phyloP scores from a whole-genome alignment of 2,888 invertebrate genomes.

The Bellardia bayeri region DNA sequence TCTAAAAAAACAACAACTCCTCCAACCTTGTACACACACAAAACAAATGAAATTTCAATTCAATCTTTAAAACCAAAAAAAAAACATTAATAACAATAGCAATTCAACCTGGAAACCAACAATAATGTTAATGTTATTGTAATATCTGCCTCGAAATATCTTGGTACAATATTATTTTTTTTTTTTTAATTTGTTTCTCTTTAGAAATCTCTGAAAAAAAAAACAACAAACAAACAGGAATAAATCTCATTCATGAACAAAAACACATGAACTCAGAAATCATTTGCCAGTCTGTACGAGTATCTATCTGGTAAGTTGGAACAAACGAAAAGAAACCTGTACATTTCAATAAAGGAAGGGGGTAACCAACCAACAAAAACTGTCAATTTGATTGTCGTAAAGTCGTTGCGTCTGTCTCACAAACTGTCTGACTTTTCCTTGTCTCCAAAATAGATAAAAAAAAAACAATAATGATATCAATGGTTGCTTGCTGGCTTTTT shows the following conservation, averaged over 20 bases:
- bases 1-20: slow-evolving; percentile 67
- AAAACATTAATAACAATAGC: slow-evolving; percentile 62
- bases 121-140: slow-evolving; percentile 60
- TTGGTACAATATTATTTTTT: slow-evolving; percentile 7
- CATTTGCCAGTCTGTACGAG: slow-evolving; percentile 36
- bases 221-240: slow-evolving; percentile 55
- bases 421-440: slow-evolving; percentile 45
- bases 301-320: slow-evolving; percentile 8
- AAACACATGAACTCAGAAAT: slow-evolving; percentile 30
- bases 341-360: slow-evolving; percentile 11
- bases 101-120: slow-evolving; percentile 49
- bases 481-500: slow-evolving; percentile 33
- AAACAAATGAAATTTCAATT: slow-evolving; percentile 73
- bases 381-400: slow-evolving; percentile 49
- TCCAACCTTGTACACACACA: slow-evolving; percentile 76
- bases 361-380: slow-evolving; percentile 35
- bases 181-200: slow-evolving; percentile 2
- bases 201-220: slow-evolving; percentile 40
- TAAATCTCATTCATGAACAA: slow-evolving; percentile 62
- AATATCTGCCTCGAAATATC: slow-evolving; percentile 59
- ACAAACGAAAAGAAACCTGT: slow-evolving; percentile 45
- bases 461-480: slow-evolving; percentile 33
- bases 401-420: slow-evolving; percentile 31
- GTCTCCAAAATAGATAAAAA: slow-evolving; percentile 60
- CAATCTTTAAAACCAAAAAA: slow-evolving; percentile 59